A percentile compares a stretch with the other conserved stretches of the same genome.
Conservation (phyloP, 92 coral and sea anemone species). For the Nematostella vectensis region DNA sequence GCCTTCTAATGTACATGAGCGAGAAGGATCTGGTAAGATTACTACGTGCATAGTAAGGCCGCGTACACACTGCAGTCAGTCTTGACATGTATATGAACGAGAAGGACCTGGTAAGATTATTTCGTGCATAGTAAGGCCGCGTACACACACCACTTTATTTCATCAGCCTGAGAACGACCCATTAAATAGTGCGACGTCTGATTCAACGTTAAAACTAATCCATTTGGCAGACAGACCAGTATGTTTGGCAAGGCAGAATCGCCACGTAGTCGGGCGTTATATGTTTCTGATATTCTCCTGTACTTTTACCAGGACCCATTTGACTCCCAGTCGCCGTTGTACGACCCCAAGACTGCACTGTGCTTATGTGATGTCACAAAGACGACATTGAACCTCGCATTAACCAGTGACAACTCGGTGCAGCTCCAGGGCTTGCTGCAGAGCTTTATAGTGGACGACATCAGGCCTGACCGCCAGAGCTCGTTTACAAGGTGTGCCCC, state of each 20-base stretch:
- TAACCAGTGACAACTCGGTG: constrained; percentile 75
- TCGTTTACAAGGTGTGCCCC: constrained; percentile 86
- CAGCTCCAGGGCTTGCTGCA: constrained; percentile 63
- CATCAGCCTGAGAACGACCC: no score
- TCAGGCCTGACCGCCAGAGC: constrained; percentile 53
- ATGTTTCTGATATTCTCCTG: no score
- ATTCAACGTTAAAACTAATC: no score
- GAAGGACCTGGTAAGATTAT: constrained; percentile 47
- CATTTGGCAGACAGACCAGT: no score
- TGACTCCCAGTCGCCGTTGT: constrained; percentile 65
- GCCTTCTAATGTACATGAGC: constrained; percentile 63
- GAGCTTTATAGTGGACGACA: constrained; percentile 81
- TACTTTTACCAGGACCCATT: constrained; percentile 85
- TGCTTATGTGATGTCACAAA: constrained; percentile 74
- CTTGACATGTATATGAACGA: constrained; percentile 65
- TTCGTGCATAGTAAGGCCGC: no score
- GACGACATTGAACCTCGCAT: constrained; percentile 45
- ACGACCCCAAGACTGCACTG: constrained; percentile 42
- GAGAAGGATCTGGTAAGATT: constrained; percentile 69
- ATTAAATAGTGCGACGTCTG: no score
- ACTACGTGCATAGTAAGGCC: no score
- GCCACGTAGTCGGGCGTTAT: no score
- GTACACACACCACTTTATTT: no score
- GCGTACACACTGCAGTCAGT: no score
- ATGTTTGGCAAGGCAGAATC: no score